Base-by-base conservation (phyloP, 2,888 invertebrate species). In the Dynastes maya region DNA sequence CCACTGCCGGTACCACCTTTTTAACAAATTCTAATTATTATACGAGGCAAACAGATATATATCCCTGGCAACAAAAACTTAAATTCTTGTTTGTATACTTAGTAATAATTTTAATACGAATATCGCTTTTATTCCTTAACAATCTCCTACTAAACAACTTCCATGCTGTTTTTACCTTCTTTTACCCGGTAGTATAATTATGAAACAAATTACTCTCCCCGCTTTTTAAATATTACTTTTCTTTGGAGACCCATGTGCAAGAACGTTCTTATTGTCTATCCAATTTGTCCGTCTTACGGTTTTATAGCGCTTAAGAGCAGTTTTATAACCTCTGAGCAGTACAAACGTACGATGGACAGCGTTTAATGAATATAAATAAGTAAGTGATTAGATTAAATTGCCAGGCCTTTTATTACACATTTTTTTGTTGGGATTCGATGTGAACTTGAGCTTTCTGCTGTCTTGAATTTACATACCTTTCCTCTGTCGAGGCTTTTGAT, bases 401-500 rank as follows among this genome's bases (percentile, higher is more conserved):
- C 29, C 22, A 27, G 11, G 5, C 0, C 27, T 68, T 68, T 68
- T 49, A 51, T 68, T 68, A 22, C 11, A 22, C 8, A 8, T 8
- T 22, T 58, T 58, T 58, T 22, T 4, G n/a, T 58, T 16, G 22
- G 6, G 22, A 8, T 58, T 58, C n/a, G 55, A 58, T 3, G 16
- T 22, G 16, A 5, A 55, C 8, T 58, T 22, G 22, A 37, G 32
- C 6, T 37, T 37, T 22, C 22, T 22, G 27, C 16, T 22, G 55
- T 53, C n/a, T 51, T n/a, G 3, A 9, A 45, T 40, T 68, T 51
- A 85, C 87, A 87, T 89, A 96, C 96, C 93, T 96, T 96, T 86
- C 96, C 95, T 82, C 97, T 90, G 85, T 97, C 95, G 53, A 97
- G 90, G 83, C 93, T 94, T 82, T 93, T 92, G 81, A 98, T 92